Conservation (phyloP, 2,888 invertebrate species). For the Drosophila dives region DNA sequence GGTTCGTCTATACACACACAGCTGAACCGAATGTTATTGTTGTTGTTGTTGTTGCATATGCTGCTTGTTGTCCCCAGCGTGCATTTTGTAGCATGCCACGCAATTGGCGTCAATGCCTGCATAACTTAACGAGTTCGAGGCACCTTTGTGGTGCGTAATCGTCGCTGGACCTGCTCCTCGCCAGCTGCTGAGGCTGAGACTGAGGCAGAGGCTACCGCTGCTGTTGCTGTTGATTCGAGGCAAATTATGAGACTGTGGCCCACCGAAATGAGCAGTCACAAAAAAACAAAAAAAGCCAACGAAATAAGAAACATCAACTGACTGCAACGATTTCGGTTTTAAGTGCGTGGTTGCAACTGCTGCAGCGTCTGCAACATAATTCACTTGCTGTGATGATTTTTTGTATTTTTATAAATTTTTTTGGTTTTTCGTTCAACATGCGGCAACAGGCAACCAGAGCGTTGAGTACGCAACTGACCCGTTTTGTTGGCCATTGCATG, state of each 20-base stretch:
- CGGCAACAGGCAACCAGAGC: conserved; percentile 41
- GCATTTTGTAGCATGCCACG: conserved; percentile 60
- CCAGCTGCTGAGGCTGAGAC: conserved; percentile 4
- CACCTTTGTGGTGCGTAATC: conserved; percentile 59
- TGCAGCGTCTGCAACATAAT: conserved; percentile 61
- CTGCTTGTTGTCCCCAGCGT: conserved; percentile 52
- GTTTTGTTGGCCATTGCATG: conserved; percentile 72
- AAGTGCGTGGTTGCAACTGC: conserved; percentile 52
- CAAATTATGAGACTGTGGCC: conserved; percentile 63
- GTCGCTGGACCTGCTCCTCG: conserved; percentile 35
- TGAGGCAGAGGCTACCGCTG: not conserved
- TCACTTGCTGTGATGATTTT: conserved; percentile 67
- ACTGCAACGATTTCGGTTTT: conserved; percentile 52
- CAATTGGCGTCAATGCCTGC: conserved; percentile 71
- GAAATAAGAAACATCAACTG: conserved; percentile 49
- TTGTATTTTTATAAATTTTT: not conserved
- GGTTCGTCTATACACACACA: conserved; percentile 34
- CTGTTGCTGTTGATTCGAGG: conserved; percentile 33
- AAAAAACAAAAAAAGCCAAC: conserved; percentile 13
- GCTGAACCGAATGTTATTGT: conserved; percentile 14
- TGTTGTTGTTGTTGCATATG: conserved; percentile 8
- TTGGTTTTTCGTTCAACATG: conserved; percentile 53
- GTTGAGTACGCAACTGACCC: conserved; percentile 70
- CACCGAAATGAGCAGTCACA: conserved; percentile 35
- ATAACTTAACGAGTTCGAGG: conserved; percentile 71